These are phyloP conservation scores for Troilus luridus DNA, from an alignment of 2,888 invertebrate species.

Conservation along the genomic window DNA sequence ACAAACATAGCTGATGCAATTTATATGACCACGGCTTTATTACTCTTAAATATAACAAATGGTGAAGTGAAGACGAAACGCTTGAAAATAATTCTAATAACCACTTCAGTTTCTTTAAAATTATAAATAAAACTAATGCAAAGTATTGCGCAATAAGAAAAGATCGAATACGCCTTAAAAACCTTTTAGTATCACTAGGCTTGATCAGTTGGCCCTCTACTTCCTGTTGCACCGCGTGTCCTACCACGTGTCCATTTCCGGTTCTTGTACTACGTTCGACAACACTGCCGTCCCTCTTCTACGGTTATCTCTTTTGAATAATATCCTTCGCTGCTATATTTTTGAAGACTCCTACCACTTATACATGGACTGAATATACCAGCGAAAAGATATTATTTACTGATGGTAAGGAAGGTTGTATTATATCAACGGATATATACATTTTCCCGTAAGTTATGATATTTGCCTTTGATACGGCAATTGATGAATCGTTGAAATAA, in stretches of 20 bases:
- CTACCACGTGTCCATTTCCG: constrained; percentile 38
- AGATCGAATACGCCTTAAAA: not conserved
- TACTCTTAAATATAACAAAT: too few species aligned
- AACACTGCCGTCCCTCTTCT: constrained; percentile 23
- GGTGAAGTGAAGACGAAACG: too few species aligned
- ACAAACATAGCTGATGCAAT: too few species aligned
- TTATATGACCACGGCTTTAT: too few species aligned
- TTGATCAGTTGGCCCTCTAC: not conserved
- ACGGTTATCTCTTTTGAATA: constrained; percentile 8
- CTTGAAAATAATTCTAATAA: too few species aligned
- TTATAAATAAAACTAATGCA: not conserved
- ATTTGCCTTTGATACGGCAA: too few species aligned
- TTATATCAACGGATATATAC: too few species aligned
- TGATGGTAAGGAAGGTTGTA: too few species aligned
- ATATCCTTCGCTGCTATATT: not conserved
- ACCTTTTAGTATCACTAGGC: not conserved
- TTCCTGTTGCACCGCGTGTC: not conserved
- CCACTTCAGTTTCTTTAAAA: not conserved
- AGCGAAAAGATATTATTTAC: too few species aligned
- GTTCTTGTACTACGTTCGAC: not conserved
- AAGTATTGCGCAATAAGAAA: not conserved
- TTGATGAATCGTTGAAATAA: too few species aligned
- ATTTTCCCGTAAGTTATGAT: too few species aligned
- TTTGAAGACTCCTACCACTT: not conserved
- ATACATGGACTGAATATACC: not conserved